phyloP scores from a whole-genome alignment of 2,888 invertebrate species.

The Cylloceria caligata region DNA sequence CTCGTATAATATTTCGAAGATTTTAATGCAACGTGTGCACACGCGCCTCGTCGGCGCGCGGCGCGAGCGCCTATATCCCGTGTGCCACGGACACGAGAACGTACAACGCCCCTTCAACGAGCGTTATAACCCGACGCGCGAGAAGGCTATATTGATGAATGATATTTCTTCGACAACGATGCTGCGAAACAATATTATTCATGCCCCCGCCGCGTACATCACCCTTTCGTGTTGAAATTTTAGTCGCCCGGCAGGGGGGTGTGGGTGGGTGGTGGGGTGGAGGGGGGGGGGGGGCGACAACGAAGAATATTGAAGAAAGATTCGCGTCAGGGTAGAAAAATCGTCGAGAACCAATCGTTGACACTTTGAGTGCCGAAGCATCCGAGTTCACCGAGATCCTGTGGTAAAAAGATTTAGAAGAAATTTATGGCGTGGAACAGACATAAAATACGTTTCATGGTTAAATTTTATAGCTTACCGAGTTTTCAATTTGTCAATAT shows the following conservation, averaged over 20 bases:
- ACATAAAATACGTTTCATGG: neutral
- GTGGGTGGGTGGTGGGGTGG: too few relatives aligned
- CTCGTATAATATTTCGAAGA: slow-evolving; percentile 76
- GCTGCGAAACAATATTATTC: slow-evolving; percentile 72
- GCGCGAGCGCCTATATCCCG: neutral
- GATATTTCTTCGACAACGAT: slow-evolving; percentile 70
- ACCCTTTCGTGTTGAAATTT: slow-evolving; percentile 41
- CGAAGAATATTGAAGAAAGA: slow-evolving; percentile 9
- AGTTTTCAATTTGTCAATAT: too few relatives aligned
- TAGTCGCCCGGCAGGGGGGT: slow-evolving; percentile 10
- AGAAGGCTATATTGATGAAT: slow-evolving; percentile 71
- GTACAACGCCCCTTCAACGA: slow-evolving; percentile 69
- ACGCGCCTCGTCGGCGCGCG: slow-evolving; percentile 54
- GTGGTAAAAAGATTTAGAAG: neutral
- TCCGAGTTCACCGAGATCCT: neutral
- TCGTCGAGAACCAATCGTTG: neutral
- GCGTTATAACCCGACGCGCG: slow-evolving; percentile 19
- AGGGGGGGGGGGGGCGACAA: too few relatives aligned
- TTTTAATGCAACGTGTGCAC: slow-evolving; percentile 61
- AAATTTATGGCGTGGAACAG: neutral
- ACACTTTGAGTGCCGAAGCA: neutral
- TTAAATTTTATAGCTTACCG: too few relatives aligned
- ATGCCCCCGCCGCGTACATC: slow-evolving; percentile 61
- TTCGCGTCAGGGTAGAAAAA: slow-evolving; percentile 8
- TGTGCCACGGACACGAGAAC: slow-evolving; percentile 28